Conservation (phyloP, 2,797 vertebrate genomes). For the Tympanoctomys barrerae region DNA sequence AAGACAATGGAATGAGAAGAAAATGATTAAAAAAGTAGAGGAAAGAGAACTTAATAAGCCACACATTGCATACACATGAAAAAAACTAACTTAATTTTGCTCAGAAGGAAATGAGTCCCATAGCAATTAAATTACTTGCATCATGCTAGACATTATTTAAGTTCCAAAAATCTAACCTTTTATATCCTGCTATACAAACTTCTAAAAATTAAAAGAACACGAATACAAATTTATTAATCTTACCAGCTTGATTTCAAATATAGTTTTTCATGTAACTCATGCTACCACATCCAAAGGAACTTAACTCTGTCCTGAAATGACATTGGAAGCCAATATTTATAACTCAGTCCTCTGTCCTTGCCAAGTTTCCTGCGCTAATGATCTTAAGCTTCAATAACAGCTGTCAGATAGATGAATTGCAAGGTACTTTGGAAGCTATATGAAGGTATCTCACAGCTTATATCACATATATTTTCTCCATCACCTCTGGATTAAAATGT, state of each 20-base stretch:
- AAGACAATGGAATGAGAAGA: not conserved
- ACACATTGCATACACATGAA: not conserved
- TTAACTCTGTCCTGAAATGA: constrained; percentile 79
- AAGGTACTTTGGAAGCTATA: constrained; percentile 80
- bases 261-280: constrained; percentile 67
- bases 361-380: constrained; percentile 83
- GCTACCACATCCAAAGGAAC: constrained; percentile 75
- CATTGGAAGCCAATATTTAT: constrained; percentile 83
- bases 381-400: constrained; percentile 83
- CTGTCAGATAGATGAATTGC: constrained; percentile 82
- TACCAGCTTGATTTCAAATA: constrained; percentile 55
- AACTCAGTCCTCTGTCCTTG: constrained; percentile 75
- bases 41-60: not conserved
- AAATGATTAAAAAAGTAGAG: not conserved
- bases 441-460: constrained; percentile 76
- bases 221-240: constrained; percentile 72
- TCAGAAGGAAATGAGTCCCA: not conserved
- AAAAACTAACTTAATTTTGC: not conserved
- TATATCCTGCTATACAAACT: not conserved
- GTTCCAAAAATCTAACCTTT: constrained; percentile 9
- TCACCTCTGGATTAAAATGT: constrained; percentile 84
- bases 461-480: constrained; percentile 81
- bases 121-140: not conserved
- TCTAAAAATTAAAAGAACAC: constrained; percentile 39
- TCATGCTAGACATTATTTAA: not conserved